These are phyloP conservation scores for Elephantulus edwardii DNA, from an alignment of 2,113 vertebrate species.

Conservation along the genomic window DNA sequence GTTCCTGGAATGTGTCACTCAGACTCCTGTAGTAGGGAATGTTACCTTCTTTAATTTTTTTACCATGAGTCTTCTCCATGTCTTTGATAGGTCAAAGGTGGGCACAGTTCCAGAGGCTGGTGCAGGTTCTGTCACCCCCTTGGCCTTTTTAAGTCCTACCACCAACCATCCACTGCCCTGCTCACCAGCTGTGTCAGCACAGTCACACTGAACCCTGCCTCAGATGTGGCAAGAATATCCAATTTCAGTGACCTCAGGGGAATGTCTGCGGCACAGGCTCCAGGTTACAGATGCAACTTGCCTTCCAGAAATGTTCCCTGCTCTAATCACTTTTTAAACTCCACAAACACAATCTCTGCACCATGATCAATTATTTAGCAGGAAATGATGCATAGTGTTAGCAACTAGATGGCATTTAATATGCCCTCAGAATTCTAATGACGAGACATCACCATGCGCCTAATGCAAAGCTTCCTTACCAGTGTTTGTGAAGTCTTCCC, in stretches of 20 bases:
- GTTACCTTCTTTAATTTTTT: not conserved
- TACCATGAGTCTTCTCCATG: not conserved
- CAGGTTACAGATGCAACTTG: constrained; percentile 81
- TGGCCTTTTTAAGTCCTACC: not conserved
- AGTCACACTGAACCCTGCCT: not conserved
- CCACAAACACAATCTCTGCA: constrained; percentile 88
- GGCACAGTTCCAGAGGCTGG: not conserved
- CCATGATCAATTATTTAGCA: constrained; percentile 88
- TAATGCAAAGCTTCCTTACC: constrained; percentile 84
- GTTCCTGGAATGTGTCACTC: not conserved
- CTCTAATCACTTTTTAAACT: constrained; percentile 87
- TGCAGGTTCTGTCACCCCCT: not conserved
- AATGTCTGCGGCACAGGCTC: not conserved
- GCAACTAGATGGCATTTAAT: constrained; percentile 87
- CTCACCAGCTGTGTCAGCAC: not conserved
- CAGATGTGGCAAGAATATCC: not conserved
- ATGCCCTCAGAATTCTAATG: constrained; percentile 86
- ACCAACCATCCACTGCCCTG: rapidly evolving
- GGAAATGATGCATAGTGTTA: constrained; percentile 88
- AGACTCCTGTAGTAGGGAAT: not conserved
- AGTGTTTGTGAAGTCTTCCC: constrained; percentile 81
- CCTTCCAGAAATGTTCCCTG: constrained; percentile 80
- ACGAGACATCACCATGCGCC: constrained; percentile 71
- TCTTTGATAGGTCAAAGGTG: not conserved
- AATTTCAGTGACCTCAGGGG: not conserved